These are phyloP conservation scores for Drosophila prolongata DNA, from an alignment of 2,888 invertebrate genomes.

Conservation along the genomic window DNA sequence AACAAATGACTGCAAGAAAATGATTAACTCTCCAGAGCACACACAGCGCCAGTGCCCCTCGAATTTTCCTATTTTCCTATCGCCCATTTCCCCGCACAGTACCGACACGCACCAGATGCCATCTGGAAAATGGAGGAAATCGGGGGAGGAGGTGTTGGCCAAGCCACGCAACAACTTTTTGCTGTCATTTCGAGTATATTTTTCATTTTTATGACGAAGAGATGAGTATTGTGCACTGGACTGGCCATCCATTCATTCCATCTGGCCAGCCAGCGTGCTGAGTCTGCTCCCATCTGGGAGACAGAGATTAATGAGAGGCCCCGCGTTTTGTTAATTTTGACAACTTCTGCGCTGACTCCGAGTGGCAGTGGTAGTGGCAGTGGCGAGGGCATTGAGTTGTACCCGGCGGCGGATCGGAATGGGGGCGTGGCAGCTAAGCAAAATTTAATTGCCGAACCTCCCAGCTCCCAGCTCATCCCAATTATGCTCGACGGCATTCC, in stretches of 20 bases:
- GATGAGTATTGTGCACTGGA: conserved; percentile 53
- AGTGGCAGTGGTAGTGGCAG: neutral
- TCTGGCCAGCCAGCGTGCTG: conserved; percentile 10
- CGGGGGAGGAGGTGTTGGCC: neutral
- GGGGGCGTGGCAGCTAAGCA: conserved; percentile 40
- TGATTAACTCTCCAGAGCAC: conserved; percentile 62
- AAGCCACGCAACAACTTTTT: conserved; percentile 67
- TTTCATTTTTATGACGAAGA: conserved; percentile 63
- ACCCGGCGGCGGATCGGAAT: conserved; percentile 2
- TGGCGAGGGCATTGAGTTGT: conserved; percentile 54
- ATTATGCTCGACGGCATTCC: conserved; percentile 59
- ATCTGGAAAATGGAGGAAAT: conserved; percentile 7
- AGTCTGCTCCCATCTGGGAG: conserved; percentile 45
- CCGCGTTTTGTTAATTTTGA: conserved; percentile 76
- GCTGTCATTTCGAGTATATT: conserved; percentile 70
- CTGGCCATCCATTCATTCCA: conserved; percentile 53
- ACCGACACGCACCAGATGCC: conserved; percentile 53
- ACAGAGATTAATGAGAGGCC: conserved; percentile 75
- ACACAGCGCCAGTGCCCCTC: conserved; percentile 40
- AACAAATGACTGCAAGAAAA: conserved; percentile 66
- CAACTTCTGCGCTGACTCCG: conserved; percentile 68
- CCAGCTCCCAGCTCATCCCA: conserved; percentile 17
- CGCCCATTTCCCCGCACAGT: conserved; percentile 7
- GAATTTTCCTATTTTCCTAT: conserved; percentile 25
- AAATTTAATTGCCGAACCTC: conserved; percentile 63